Conservation (phyloP, 2,888 invertebrate genomes). For the Sphaerophoria taeniata region DNA sequence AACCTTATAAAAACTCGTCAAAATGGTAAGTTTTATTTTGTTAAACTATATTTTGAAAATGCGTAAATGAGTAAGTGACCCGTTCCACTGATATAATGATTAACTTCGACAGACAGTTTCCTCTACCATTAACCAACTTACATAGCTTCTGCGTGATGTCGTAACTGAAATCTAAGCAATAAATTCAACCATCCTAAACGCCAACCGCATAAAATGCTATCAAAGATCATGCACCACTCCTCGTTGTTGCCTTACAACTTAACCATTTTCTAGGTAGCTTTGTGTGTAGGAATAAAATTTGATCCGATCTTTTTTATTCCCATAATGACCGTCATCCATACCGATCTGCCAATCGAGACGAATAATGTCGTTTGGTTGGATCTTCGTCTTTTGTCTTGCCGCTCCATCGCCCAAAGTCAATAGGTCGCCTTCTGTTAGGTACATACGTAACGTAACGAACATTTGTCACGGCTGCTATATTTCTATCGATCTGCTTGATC, state of each 20-base stretch:
- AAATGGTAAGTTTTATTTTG: conserved; percentile 52
- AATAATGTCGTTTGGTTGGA: conserved; percentile 11
- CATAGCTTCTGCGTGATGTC: background rate
- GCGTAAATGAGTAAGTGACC: background rate
- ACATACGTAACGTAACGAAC: conserved; percentile 48
- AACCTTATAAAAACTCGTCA: conserved; percentile 33
- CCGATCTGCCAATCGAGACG: conserved; percentile 31
- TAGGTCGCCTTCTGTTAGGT: conserved; percentile 56
- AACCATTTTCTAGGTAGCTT: conserved; percentile 29
- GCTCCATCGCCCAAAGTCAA: conserved; percentile 73
- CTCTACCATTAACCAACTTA: background rate
- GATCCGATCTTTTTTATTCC: conserved; percentile 57
- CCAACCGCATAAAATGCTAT: background rate
- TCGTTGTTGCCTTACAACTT: conserved; percentile 17
- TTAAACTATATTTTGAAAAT: background rate
- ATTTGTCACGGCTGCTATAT: conserved; percentile 62
- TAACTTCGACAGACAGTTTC: background rate
- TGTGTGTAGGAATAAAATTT: background rate
- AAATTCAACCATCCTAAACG: conserved; percentile 54
- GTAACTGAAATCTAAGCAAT: conserved; percentile 11
- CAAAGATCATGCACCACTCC: conserved; percentile 49
- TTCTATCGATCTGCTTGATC: conserved; percentile 59
- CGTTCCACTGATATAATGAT: background rate
- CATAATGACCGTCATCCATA: conserved; percentile 56
- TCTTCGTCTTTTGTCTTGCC: conserved; percentile 70